phyloP scores from a whole-genome alignment of 1,140 invertebrate species.

The Copidosoma floridanum region DNA sequence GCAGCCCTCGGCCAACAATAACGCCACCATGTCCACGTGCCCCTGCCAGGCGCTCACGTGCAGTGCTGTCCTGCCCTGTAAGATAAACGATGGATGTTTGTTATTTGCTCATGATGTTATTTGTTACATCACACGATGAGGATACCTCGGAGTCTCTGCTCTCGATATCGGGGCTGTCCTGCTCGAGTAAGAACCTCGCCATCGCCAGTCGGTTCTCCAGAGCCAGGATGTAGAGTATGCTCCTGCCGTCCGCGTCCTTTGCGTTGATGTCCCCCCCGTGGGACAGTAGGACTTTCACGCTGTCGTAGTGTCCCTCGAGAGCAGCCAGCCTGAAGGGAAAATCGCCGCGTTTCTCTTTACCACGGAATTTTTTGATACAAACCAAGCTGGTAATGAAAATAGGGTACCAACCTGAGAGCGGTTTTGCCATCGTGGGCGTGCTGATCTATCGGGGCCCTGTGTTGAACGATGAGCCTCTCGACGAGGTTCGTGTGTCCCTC shows the following conservation, averaged over 20 bases:
- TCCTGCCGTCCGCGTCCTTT: slow-evolving; percentile 88
- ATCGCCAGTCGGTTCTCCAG: slow-evolving; percentile 86
- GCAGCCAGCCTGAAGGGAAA: slow-evolving; percentile 68
- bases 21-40: slow-evolving; percentile 83
- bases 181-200: slow-evolving; percentile 77
- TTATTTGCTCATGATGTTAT: neutral
- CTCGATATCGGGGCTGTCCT: slow-evolving; percentile 79
- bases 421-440: slow-evolving; percentile 92
- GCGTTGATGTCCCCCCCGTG: slow-evolving; percentile 85
- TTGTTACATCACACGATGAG: neutral
- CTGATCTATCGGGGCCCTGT: slow-evolving; percentile 81
- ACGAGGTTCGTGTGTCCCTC: slow-evolving; percentile 80
- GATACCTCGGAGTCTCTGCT: slow-evolving; percentile 81
- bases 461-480: slow-evolving; percentile 69
- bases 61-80: slow-evolving; percentile 79
- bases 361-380: no score
- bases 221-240: slow-evolving; percentile 87
- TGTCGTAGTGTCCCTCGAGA: slow-evolving; percentile 81
- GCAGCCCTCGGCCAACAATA: slow-evolving; percentile 74
- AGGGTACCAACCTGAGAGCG: slow-evolving; percentile 71
- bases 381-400: no score
- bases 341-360: slow-evolving; percentile 17
- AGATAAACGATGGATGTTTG: neutral
- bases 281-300: slow-evolving; percentile 70
- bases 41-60: slow-evolving; percentile 95